Conservation (phyloP, 2,113 vertebrate genomes). For the Camelus bactrianus region DNA sequence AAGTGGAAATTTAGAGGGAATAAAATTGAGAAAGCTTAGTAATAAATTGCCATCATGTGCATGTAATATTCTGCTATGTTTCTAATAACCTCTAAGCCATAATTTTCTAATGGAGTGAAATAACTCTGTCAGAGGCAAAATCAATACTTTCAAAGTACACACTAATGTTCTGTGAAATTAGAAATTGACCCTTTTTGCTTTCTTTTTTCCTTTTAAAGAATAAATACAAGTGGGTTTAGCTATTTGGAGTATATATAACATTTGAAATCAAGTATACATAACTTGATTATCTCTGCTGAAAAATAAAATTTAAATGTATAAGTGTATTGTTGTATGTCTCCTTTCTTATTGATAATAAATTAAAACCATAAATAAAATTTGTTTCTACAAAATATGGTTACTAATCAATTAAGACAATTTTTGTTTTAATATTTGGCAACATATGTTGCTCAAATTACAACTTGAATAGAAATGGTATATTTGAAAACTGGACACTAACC, state of each 20-base stretch:
- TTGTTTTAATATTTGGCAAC: constrained; percentile 24
- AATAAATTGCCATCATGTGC: constrained; percentile 46
- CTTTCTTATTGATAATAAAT: not conserved
- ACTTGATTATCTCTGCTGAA: constrained; percentile 10
- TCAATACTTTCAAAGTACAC: constrained; percentile 63
- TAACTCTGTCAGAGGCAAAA: constrained; percentile 67
- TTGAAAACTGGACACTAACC: not conserved
- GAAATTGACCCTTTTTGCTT: constrained; percentile 57
- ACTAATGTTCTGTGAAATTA: constrained; percentile 69
- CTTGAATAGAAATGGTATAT: constrained; percentile 3
- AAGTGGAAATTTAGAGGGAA: constrained; percentile 27
- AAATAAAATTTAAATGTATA: not conserved
- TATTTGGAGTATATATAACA: constrained; percentile 5
- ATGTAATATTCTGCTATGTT: constrained; percentile 45
- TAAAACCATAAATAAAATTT: not conserved
- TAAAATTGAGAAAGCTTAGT: constrained; percentile 27
- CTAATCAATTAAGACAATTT: not conserved
- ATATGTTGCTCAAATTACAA: constrained; percentile 32
- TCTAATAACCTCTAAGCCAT: constrained; percentile 60
- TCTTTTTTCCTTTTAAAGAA: constrained; percentile 29
- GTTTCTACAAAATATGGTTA: not conserved
- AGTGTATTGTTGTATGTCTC: not conserved
- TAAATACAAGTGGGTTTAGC: constrained; percentile 18
- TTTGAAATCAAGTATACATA: constrained; percentile 20
- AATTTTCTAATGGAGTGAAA: constrained; percentile 70